phyloP scores from a whole-genome alignment of 2,888 invertebrate genomes.

The Liopterus haemorrhoidalis region DNA sequence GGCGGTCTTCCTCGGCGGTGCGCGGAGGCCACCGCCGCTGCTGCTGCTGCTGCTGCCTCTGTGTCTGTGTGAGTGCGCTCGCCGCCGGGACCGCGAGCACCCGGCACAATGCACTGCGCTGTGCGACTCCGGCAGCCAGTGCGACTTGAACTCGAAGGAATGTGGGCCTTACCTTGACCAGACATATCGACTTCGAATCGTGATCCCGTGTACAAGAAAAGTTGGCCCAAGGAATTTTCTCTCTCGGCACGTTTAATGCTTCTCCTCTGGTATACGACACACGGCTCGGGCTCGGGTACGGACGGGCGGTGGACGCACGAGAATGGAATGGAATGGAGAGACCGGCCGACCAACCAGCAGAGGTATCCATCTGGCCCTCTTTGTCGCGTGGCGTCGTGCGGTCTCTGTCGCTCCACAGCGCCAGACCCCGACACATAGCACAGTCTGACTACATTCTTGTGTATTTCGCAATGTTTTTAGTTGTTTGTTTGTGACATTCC shows the following conservation, averaged over 20 bases:
- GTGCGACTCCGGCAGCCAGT: constrained; percentile 3
- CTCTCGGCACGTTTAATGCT: constrained; percentile 28
- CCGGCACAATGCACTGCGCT: constrained; percentile 1
- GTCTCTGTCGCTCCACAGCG: constrained; percentile 3
- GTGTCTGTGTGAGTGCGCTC: not conserved
- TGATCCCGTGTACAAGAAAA: constrained; percentile 40
- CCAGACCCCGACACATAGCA: constrained; percentile 9
- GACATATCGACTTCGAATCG: constrained; percentile 37
- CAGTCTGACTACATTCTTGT: constrained; percentile 17
- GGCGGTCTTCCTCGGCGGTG: too few species aligned
- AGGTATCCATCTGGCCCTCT: too few species aligned
- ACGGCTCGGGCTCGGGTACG: too few species aligned
- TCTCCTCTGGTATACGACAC: constrained; percentile 6
- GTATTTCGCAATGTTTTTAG: constrained; percentile 19
- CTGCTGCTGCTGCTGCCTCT: not conserved
- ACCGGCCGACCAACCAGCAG: too few species aligned
- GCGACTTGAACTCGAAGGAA: constrained; percentile 37
- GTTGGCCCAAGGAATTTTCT: constrained; percentile 42
- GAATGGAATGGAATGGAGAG: too few species aligned
- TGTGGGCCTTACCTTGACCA: constrained; percentile 45
- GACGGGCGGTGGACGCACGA: too few species aligned
- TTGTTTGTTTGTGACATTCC: constrained; percentile 33
- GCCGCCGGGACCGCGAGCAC: not conserved
- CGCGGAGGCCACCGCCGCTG: constrained; percentile 1
- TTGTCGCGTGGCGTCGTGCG: too few species aligned